phyloP scores from a whole-genome alignment of 2,888 invertebrate species.

The Xanthia icteritia region DNA sequence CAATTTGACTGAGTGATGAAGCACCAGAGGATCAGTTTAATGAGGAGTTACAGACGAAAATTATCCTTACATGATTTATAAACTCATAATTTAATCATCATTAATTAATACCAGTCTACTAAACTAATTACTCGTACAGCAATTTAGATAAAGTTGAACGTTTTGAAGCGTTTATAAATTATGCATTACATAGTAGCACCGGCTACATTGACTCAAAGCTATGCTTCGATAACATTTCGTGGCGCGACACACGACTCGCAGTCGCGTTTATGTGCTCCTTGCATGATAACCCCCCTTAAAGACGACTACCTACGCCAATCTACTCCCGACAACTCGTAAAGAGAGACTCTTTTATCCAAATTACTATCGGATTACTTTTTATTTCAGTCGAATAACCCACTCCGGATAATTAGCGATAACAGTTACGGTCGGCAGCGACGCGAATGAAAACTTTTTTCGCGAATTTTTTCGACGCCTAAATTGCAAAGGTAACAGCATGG shows the following conservation, averaged over 20 bases:
- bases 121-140: conserved; percentile 74
- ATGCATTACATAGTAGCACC: conserved; percentile 52
- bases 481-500: conserved; percentile 81
- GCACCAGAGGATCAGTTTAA: conserved; percentile 89
- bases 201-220: conserved; percentile 70
- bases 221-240: conserved; percentile 75
- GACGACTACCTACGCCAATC: conserved; percentile 79
- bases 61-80: conserved; percentile 71
- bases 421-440: conserved; percentile 69
- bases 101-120: conserved; percentile 74
- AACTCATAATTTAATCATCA: conserved; percentile 68
- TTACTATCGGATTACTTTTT: conserved; percentile 85
- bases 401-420: conserved; percentile 83
- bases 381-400: conserved; percentile 80
- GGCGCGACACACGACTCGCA: conserved; percentile 77
- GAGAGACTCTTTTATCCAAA: conserved; percentile 83
- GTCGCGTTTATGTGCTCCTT: conserved; percentile 83
- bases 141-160: conserved; percentile 69
- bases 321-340: conserved; percentile 80
- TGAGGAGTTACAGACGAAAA: conserved; percentile 88
- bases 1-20: conserved; percentile 91
- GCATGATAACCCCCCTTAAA: conserved; percentile 84
- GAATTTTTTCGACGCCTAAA: conserved; percentile 74
- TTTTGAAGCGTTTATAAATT: conserved; percentile 62
- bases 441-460: conserved; percentile 75